Base-by-base conservation (phyloP, 2,888 invertebrate genomes). In the Abrostola triplasia region DNA sequence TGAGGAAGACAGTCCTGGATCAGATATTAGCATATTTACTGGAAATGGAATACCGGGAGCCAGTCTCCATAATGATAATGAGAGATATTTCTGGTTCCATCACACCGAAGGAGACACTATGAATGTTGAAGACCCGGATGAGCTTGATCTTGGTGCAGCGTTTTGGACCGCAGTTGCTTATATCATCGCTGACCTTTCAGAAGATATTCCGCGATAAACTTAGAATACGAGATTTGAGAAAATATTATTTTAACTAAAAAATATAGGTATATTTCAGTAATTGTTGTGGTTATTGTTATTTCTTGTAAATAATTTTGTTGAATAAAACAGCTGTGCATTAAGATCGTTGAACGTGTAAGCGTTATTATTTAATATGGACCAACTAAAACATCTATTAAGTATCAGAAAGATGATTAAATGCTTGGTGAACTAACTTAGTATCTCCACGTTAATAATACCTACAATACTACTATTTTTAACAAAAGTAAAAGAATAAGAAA, bases 31-130 rank as follows among this genome's bases (percentile, higher is more conserved):
- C 1, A 90, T 95, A 0, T 96, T 97, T 93, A 90, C 95, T 9
- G 77, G 90, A 35, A 90, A 94, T 10, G 97, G 97, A 11, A 95
- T 98, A 36, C 98, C 98, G 0, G 96, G 97, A 13, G 97, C 96
- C 0, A 95, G 96, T 73, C 92, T 98, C 2, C 86, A 96, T 63
- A 98, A 96, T 77, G 95, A 95, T 10, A 96, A 97, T 84, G 96
- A 96, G 35, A 95, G 94, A 73, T 98, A 98, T 87, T 95, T 95
- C 73, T 95, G 95, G 95, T 97, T 95, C 84, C 98, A 98, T 89
- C 98, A 98, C 83, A 95, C 96, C 0, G 95, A 96, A 75, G 98
- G 96, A 0, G 98, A 98, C 83, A 97, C 96, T 0, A 97, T 98
- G 96, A 95, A 96, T 62, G 96, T 97, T 0, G 96, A 97, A 84